Evolutionary conservation across 2,888 invertebrate genomes (phyloP).

Genomic region (Sesia bembeciformis): DNA sequence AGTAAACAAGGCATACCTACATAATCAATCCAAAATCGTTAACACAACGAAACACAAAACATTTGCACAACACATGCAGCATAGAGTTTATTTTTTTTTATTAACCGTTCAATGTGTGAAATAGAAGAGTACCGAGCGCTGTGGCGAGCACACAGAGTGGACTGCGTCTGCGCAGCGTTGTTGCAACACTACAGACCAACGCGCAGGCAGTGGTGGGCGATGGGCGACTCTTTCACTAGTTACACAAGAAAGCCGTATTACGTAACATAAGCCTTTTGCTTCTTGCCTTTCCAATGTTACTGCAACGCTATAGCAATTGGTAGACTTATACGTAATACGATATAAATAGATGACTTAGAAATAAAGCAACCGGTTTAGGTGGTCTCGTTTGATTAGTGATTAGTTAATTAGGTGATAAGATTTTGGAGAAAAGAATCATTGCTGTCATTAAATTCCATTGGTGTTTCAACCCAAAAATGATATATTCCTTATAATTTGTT

Average conservation of each 20-base stretch:
- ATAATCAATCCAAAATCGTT: background rate
- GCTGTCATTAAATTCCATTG: no score
- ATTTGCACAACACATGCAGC: background rate
- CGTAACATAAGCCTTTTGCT: conserved; percentile 29
- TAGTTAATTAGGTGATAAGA: no score
- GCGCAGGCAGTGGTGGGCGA: conserved; percentile 15
- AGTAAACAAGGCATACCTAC: conserved; percentile 1
- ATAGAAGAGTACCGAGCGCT: conserved; percentile 1
- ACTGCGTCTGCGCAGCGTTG: conserved; percentile 35
- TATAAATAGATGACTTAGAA: background rate
- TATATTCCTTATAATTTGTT: no score
- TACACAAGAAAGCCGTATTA: conserved; percentile 45
- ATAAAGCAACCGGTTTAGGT: background rate
- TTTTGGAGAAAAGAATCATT: no score
- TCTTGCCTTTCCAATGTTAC: conserved; percentile 57
- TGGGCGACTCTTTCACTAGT: conserved; percentile 57
- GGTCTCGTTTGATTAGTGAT: no score
- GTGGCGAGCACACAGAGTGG: conserved; percentile 17
- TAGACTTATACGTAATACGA: background rate
- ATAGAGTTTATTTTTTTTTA: background rate
- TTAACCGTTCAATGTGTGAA: background rate
- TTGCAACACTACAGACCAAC: conserved; percentile 49
- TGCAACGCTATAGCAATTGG: conserved; percentile 15
- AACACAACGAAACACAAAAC: background rate
- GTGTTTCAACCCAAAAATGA: no score